Evolutionary conservation across 2,113 vertebrate genomes (phyloP).

Genomic region (Trogon melanurus): DNA sequence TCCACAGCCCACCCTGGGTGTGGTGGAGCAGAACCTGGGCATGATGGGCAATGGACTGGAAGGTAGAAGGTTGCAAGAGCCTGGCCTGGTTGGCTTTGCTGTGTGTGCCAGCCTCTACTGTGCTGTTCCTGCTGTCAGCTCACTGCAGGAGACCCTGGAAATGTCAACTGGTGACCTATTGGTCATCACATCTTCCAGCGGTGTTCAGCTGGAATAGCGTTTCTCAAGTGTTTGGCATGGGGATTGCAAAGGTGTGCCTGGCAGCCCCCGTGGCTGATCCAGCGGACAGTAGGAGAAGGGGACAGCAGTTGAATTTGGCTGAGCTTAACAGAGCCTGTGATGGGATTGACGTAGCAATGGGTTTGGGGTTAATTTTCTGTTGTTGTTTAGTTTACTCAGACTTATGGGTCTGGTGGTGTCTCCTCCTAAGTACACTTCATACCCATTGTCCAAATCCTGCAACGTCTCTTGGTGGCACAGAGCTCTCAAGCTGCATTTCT

Average conservation of each 20-base stretch:
- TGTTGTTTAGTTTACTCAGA: background rate
- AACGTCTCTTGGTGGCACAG: background rate
- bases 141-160: background rate
- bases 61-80: background rate
- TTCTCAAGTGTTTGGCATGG: background rate
- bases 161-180: background rate
- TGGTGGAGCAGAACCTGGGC: background rate
- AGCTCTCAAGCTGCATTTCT: background rate
- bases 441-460: background rate
- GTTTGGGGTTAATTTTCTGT: background rate
- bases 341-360: background rate
- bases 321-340: background rate
- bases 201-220: background rate
- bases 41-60: fast-evolving
- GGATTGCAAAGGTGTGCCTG: background rate
- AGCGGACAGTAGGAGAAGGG: background rate
- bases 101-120: background rate
- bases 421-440: background rate
- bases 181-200: background rate
- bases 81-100: background rate
- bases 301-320: background rate
- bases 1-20: fast-evolving
- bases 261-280: background rate
- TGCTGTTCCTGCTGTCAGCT: fast-evolving
- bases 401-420: background rate